These are phyloP conservation scores for Pristionchus fissidentatus DNA, from an alignment of 2,888 invertebrate genomes.

Conservation along the genomic window DNA sequence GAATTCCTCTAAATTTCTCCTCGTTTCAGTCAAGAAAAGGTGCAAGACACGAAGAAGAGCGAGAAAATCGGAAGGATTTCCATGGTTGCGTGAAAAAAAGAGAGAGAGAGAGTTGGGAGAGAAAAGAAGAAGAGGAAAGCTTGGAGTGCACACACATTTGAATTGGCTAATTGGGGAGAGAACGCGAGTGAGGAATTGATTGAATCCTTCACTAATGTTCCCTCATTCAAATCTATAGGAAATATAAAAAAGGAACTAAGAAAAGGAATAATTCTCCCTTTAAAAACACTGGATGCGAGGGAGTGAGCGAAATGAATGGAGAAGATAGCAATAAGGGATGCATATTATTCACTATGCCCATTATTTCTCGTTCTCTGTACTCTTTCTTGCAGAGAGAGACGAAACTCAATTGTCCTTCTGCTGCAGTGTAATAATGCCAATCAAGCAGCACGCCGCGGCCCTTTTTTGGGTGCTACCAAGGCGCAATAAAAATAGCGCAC, in stretches of 20 bases:
- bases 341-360: neutral
- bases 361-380: too few relatives aligned
- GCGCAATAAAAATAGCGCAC: conserved; percentile 1
- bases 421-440: conserved; percentile 18
- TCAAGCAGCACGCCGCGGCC: neutral
- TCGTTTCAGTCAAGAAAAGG: too few relatives aligned
- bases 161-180: neutral
- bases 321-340: too few relatives aligned
- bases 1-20: too few relatives aligned
- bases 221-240: neutral
- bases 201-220: too few relatives aligned
- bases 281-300: neutral
- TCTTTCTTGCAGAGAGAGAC: too few relatives aligned
- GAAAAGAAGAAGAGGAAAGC: neutral
- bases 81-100: neutral
- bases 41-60: conserved; percentile 10
- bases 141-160: neutral
- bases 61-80: conserved; percentile 9
- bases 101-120: neutral
- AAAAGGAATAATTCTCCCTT: neutral
- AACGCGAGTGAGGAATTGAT: too few relatives aligned
- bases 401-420: conserved; percentile 1
- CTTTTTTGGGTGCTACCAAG: neutral
- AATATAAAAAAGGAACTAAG: neutral
- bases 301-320: neutral